Evolutionary conservation across 2,888 invertebrate species (phyloP).

Genomic region (Leptinotarsa juncta): DNA sequence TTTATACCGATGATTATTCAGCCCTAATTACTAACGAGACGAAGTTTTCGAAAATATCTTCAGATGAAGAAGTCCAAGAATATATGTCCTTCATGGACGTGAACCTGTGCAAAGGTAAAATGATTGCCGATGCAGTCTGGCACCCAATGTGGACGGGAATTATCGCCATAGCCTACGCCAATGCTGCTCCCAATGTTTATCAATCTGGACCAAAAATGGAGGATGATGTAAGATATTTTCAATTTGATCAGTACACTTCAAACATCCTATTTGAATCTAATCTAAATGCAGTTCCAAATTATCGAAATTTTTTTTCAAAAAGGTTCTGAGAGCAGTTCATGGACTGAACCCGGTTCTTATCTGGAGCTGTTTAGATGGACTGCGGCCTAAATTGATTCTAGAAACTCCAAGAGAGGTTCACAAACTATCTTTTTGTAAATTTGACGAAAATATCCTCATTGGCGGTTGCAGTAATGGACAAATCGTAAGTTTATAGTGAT

Average conservation of each 20-base stretch:
- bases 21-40: conserved; percentile 28
- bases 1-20: conserved; percentile 74
- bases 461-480: conserved; percentile 82
- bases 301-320: background rate
- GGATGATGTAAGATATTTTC: conserved; percentile 45
- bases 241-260: too few relatives aligned
- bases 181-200: conserved; percentile 69
- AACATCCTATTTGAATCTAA: too few relatives aligned
- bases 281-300: background rate
- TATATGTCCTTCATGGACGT: conserved; percentile 76
- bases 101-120: conserved; percentile 73
- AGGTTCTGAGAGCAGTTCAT: conserved; percentile 66
- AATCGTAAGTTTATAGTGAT: conserved; percentile 60
- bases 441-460: conserved; percentile 75
- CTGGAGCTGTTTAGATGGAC: conserved; percentile 80
- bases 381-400: conserved; percentile 77
- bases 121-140: conserved; percentile 75
- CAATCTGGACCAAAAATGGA: conserved; percentile 54
- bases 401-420: conserved; percentile 76
- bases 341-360: conserved; percentile 76
- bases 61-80: conserved; percentile 63
- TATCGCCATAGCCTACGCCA: conserved; percentile 75
- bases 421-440: conserved; percentile 76
- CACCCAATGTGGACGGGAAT: conserved; percentile 79
- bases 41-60: conserved; percentile 63